A percentile compares a stretch with the other conserved stretches of the same genome.
These are phyloP conservation scores for Aspidapion aeneum DNA, from an alignment of 2,888 invertebrate species.

Conservation along the genomic window DNA sequence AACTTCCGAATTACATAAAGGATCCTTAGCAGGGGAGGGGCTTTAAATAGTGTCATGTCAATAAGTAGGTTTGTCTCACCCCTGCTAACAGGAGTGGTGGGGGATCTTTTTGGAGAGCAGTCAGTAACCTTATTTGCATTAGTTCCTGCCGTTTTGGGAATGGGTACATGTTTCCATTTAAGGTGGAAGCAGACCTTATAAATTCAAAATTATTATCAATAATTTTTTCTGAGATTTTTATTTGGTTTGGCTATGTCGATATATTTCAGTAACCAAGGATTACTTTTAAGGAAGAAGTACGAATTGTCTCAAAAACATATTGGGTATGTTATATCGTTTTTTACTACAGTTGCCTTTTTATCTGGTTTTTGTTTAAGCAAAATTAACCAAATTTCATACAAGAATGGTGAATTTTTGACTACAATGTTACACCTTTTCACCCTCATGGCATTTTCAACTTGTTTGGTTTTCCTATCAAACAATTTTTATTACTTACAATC, in stretches of 20 bases:
- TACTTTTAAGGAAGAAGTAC: slow-evolving; percentile 54
- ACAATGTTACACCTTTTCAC: slow-evolving; percentile 57
- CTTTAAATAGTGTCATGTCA: slow-evolving; percentile 61
- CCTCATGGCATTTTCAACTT: slow-evolving; percentile 44
- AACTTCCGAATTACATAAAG: slow-evolving; percentile 53
- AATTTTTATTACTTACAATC: slow-evolving; percentile 49
- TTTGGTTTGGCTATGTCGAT: slow-evolving; percentile 57
- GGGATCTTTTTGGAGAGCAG: slow-evolving; percentile 52
- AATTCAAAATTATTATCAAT: too few species aligned
- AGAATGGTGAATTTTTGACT: slow-evolving; percentile 48
- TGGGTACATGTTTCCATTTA: too few species aligned
- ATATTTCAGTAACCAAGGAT: slow-evolving; percentile 57
- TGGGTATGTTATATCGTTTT: slow-evolving; percentile 62
- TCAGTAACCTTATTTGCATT: slow-evolving; percentile 49
- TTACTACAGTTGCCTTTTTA: slow-evolving; percentile 54
- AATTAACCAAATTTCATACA: slow-evolving; percentile 53
- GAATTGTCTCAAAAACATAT: slow-evolving; percentile 54
- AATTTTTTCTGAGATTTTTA: slow-evolving; percentile 56
- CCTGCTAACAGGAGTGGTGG: slow-evolving; percentile 55
- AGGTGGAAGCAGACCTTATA: too few species aligned
- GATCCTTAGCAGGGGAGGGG: slow-evolving; percentile 60
- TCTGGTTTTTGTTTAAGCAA: slow-evolving; percentile 54
- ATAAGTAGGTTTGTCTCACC: slow-evolving; percentile 60
- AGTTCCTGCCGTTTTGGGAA: slow-evolving; percentile 43
- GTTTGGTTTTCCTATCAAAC: slow-evolving; percentile 32